Evolutionary conservation across 2,888 invertebrate genomes (phyloP), one percentile per base, ranked within the genome.

Genomic region (Drosophila mayaguana): DNA sequence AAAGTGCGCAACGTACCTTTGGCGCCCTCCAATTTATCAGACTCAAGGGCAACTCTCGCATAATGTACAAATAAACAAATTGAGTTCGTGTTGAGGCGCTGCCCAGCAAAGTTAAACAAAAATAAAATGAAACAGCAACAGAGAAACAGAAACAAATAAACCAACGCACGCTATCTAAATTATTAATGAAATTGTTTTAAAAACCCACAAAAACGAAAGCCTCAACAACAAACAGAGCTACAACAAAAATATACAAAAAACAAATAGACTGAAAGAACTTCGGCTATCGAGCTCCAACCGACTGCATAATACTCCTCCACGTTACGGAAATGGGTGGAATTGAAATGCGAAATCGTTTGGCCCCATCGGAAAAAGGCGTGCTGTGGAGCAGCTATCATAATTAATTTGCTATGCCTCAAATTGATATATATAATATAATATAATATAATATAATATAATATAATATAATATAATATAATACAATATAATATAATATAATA

Each of bases 121-220:
- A 63, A 61, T 48, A 62, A 55, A 72, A 45, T 20, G 36, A 14
- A 54, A 72, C 43, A 51, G 60, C 63, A 60, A 56, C 28, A 54
- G 34, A 46, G 40, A 46, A 51, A 28, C 51, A 53, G 62, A 68
- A 61, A 54, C 50, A 55, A 46, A 54, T 46, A 32, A 62, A 60
- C 69, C 50, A 51, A 75, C 48, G 62, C 65, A 70, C 77, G 80
- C 80, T 79, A 87, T 79, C 78, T 67, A 75, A 80, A 78, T 78
- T 78, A 81, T 80, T 75, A 81, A 80, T 81, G 79, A 81, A 80
- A 78, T 76, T 73, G 70, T 81, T 80, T 80, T 67, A 70, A 72
- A 77, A 79, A 68, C 16, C 61, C 63, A 61, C 64, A 68, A 63
- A 69, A 70, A 63, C 64, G 68, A 68, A 63, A 67, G 34, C 65